Evolutionary conservation across 2,888 invertebrate genomes (phyloP).

Genomic region (Hydriomena furcata): DNA sequence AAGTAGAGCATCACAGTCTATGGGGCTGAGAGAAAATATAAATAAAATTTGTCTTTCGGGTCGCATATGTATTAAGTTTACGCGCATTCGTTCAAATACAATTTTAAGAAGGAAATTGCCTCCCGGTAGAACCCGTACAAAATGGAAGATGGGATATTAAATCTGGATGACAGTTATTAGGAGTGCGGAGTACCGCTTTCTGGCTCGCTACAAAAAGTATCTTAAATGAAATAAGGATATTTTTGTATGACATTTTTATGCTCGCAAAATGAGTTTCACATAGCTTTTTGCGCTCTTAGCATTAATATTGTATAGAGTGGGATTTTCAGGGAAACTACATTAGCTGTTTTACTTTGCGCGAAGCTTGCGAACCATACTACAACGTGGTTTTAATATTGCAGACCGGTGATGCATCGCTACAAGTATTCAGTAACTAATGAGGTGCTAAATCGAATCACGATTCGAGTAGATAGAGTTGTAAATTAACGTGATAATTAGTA

Average conservation of each 20-base stretch:
- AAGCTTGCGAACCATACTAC: not conserved
- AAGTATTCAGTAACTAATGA: constrained; percentile 1
- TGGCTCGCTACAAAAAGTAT: constrained; percentile 57
- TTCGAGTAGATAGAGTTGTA: not conserved
- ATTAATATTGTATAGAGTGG: constrained; percentile 25
- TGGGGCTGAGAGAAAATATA: constrained; percentile 56
- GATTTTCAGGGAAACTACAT: constrained; percentile 11
- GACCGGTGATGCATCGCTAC: constrained; percentile 2
- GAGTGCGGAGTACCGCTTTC: constrained; percentile 58
- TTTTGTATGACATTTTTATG: constrained; percentile 57
- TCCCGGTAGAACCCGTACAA: constrained; percentile 68
- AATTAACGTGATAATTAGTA: not conserved
- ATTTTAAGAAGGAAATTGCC: constrained; percentile 80
- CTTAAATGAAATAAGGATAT: constrained; percentile 59
- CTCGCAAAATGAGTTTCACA: constrained; percentile 39
- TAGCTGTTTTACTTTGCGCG: not conserved
- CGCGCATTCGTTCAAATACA: constrained; percentile 76
- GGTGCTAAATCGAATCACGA: not conserved
- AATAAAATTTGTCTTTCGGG: constrained; percentile 75
- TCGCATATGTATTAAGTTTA: constrained; percentile 76
- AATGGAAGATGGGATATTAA: constrained; percentile 79
- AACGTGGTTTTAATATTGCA: not conserved
- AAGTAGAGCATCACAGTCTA: constrained; percentile 46
- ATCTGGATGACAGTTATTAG: constrained; percentile 81
- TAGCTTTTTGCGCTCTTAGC: constrained; percentile 17